Evolutionary conservation across 1,140 invertebrate genomes (phyloP), one percentile per base, ranked within the genome.

Genomic region (Drosophila sp.): DNA sequence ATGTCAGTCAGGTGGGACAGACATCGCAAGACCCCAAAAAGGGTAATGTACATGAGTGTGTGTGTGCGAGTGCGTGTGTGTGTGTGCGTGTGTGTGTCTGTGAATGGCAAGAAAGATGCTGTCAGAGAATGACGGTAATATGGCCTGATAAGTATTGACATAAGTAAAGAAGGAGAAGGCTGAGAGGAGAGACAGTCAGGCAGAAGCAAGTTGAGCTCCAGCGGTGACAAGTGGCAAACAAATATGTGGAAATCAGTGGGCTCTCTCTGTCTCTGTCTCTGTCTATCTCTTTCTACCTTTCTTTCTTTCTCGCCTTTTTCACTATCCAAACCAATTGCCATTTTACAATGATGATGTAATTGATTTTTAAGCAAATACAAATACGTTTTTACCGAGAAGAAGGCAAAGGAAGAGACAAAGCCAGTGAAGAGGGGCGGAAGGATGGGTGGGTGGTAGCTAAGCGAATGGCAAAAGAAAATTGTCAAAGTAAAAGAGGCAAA

Each of bases 291-390:
- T 38, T 38, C 35, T 38, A 38, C 35, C 44, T 17, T 33, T 72
- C 66, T 40, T n/a, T 65, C 47, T 40, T n/a, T 65, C 47, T 63
- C 68, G 67, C 68, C 47, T 60, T 65, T 50, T 65, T 54, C 72
- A 80, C 70, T 35, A 35, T 35, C 56, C 67, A 44, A 71, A 71
- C 47, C 84, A 84, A 89, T 90, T 89, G 84, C 63, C 84, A 80
- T 80, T 80, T 90, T 68, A 89, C 84, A 89, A 89, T 89, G 85
- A 89, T 89, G 84, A 89, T 85, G 80, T 89, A 89, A 89, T 89
- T 89, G 84, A 89, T 89, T 89, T 89, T 89, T 89, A 89, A 90
- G 84, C 80, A 89, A 89, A 89, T 84, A 89, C 77, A 89, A 89
- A 89, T 75, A 89, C 77, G 79, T 69, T 81, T 86, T 80, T 68